A percentile compares a stretch with the other conserved stretches of the same genome.
These are phyloP conservation scores for Seriola aureovittata DNA, from an alignment of 2,113 vertebrate genomes.

Conservation along the genomic window DNA sequence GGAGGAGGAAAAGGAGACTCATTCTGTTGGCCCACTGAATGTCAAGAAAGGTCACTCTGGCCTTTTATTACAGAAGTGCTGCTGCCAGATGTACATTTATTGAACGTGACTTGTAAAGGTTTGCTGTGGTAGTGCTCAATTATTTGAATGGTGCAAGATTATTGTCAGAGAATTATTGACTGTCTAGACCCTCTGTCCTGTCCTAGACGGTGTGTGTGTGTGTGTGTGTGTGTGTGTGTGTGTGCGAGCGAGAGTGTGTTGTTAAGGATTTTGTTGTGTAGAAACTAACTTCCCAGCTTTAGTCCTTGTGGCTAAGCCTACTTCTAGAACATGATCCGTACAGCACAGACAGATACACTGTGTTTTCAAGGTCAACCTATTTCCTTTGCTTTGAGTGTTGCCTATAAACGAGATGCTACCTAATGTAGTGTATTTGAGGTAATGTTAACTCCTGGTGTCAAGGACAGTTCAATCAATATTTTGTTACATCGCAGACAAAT, in stretches of 20 bases:
- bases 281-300: neutral
- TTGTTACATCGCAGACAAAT: neutral
- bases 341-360: neutral
- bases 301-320: too few relatives aligned
- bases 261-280: neutral
- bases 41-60: conserved; percentile 51
- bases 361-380: neutral
- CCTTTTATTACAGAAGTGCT: conserved; percentile 33
- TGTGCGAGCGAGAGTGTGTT: neutral
- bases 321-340: neutral
- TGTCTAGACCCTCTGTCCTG: neutral
- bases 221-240: neutral
- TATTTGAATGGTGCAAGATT: neutral
- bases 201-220: neutral
- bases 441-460: conserved; percentile 7
- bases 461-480: conserved; percentile 32
- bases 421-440: neutral
- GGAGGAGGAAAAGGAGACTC: conserved; percentile 37
- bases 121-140: conserved; percentile 17
- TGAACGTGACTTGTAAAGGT: conserved; percentile 19
- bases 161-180: neutral
- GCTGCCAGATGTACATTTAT: conserved; percentile 23
- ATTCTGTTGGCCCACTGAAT: conserved; percentile 40
- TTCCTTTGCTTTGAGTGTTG: neutral
- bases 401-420: neutral